Base-by-base conservation (phyloP, 1,140 invertebrate species). In the Leptinotarsa texana region DNA sequence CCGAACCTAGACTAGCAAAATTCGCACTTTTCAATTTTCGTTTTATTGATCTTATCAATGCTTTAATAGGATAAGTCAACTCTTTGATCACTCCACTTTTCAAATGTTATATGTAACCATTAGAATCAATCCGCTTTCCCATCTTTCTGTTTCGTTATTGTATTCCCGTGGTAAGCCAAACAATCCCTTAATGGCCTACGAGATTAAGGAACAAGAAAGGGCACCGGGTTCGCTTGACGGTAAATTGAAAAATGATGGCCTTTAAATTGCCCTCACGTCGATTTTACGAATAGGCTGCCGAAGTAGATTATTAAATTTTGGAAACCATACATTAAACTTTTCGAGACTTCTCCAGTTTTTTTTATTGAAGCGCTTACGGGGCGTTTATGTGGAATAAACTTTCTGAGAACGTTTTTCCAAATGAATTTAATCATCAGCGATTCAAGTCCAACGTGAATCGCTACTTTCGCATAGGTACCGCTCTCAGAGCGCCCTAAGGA, bases 211-310 rank as follows among this genome's bases (percentile, higher is more conserved):
- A 17, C 21, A 66, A 24, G 27, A 66, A 24, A 24, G 21, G 24
- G 63, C 63, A 66, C 27, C 13, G 27, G 15, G 2, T 21, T 66
- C 13, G 63, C n/a, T 66, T 6, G 24, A 66, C 8, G 15, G n/a
- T 24, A 66, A 66, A 66, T 66, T 66, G 63, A 33, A 66, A 66
- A 66, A 66, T 66, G 63, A 66, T 66, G 63, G 63, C 13, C 63
- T 66, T 66, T 24, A 66, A 66, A 66, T 66, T 66, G 63, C 63
- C 24, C 63, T 17, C 22, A 66, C 13, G 63, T 57, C 51, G 51
- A 57, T 57, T 57, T 18, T 4, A 18, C 51, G 51, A 57, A 57
- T 17, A 18, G 51, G 15, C 51, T 18, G 17, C 15, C 51, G 15
- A 18, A 15, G 4, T 17, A 57, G 17, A 57, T 57, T 15, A 57